Evolutionary conservation across 1,140 invertebrate species (phyloP).

Genomic region (Pygmarrhopalites habei): DNA sequence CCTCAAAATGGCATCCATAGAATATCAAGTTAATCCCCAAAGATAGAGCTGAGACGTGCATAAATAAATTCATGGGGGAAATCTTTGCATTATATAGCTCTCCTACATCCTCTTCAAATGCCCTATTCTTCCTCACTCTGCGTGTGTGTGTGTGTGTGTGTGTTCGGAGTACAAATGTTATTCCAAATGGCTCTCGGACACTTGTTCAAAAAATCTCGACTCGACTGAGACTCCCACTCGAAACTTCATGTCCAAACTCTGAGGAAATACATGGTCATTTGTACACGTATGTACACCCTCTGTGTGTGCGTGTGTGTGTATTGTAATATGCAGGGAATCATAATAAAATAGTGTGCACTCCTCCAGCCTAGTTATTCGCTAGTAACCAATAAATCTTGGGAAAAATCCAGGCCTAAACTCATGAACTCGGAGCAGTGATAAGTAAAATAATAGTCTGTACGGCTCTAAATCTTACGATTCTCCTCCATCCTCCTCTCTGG

Average conservation of each 20-base stretch:
- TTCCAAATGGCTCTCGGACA: no score
- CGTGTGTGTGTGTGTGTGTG: no score
- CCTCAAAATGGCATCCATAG: slow-evolving; percentile 8
- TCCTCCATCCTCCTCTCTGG: background rate
- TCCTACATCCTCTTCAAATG: background rate
- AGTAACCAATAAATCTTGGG: background rate
- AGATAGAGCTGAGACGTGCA: slow-evolving; percentile 4
- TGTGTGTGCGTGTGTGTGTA: no score
- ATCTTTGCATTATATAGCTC: background rate
- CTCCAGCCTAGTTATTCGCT: background rate
- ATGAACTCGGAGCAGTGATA: background rate
- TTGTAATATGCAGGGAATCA: no score
- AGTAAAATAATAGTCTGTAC: slow-evolving; percentile 1
- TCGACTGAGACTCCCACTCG: no score
- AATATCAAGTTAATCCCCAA: slow-evolving; percentile 3
- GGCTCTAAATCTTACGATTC: background rate
- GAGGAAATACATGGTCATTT: no score
- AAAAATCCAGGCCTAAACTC: background rate
- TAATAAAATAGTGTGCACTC: background rate
- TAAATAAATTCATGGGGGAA: background rate
- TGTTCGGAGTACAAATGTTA: no score
- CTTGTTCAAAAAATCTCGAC: no score
- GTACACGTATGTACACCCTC: no score
- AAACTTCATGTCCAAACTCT: no score
- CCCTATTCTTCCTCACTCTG: background rate